These are phyloP conservation scores for Bucorvus abyssinicus DNA, from an alignment of 2,797 vertebrate genomes.

Conservation along the genomic window DNA sequence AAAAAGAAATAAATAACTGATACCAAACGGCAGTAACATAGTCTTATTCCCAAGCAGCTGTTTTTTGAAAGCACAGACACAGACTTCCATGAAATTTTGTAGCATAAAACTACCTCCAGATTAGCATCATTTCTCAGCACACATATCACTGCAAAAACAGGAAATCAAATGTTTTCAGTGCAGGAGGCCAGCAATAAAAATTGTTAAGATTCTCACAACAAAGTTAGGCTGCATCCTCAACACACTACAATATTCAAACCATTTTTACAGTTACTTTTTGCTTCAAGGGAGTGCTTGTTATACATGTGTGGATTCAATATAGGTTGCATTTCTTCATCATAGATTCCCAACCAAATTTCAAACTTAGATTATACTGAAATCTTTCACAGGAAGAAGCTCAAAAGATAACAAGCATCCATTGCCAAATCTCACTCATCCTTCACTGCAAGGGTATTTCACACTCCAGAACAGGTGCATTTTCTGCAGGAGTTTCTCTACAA, in stretches of 20 bases:
- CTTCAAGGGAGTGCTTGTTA: background rate
- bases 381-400: background rate
- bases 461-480: background rate
- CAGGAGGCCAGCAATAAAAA: background rate
- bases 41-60: background rate
- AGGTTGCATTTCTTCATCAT: background rate
- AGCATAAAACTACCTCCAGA: background rate
- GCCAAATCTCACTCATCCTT: background rate
- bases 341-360: background rate
- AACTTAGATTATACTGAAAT: background rate
- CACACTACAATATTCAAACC: background rate
- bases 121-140: background rate
- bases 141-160: background rate
- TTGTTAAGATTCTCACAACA: background rate
- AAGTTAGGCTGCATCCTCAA: background rate
- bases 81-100: background rate
- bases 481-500: background rate
- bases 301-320: background rate
- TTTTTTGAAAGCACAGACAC: background rate
- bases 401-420: background rate
- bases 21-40: background rate
- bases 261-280: background rate
- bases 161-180: background rate
- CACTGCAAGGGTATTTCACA: background rate
- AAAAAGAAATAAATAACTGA: background rate